These are phyloP conservation scores for Lithobates sylvaticus DNA, from an alignment of 2,797 vertebrate genomes.

Conservation along the genomic window DNA sequence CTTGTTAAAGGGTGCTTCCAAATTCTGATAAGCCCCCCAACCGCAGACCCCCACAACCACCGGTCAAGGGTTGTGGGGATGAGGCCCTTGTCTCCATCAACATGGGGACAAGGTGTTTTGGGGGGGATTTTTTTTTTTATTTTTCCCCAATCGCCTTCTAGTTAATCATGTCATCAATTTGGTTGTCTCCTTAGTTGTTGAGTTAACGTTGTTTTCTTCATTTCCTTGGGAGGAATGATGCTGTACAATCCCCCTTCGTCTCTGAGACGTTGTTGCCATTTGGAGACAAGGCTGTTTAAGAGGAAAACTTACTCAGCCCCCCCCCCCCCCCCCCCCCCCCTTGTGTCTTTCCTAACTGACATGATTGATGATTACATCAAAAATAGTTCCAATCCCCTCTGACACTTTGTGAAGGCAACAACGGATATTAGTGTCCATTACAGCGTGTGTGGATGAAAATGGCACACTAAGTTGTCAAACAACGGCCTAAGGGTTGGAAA, in stretches of 20 bases:
- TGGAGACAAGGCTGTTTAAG: background rate
- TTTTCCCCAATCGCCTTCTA: conserved; percentile 14
- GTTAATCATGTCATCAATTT: conserved; percentile 37
- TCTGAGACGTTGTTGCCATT: background rate
- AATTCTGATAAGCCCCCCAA: too few relatives aligned
- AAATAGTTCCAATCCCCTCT: conserved; percentile 44
- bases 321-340: background rate
- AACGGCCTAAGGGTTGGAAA: background rate
- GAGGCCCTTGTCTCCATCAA: too few relatives aligned
- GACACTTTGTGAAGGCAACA: conserved; percentile 21
- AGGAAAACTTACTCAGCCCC: background rate
- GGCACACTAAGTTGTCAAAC: conserved; percentile 17
- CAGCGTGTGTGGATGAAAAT: conserved; percentile 10
- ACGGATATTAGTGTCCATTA: conserved; percentile 35
- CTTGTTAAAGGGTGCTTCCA: too few relatives aligned
- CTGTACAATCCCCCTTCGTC: background rate
- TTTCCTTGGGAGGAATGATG: conserved; percentile 12
- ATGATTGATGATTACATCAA: conserved; percentile 52
- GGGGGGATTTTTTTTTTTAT: conserved; percentile 8
- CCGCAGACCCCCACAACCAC: too few relatives aligned
- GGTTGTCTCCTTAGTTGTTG: conserved; percentile 24
- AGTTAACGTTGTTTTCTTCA: conserved; percentile 20
- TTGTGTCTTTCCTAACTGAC: conserved; percentile 43
- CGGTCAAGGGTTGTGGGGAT: too few relatives aligned
- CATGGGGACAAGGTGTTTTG: too few relatives aligned